Conservation (phyloP, 2,113 vertebrate genomes). For the Paraplagusia blochii region DNA sequence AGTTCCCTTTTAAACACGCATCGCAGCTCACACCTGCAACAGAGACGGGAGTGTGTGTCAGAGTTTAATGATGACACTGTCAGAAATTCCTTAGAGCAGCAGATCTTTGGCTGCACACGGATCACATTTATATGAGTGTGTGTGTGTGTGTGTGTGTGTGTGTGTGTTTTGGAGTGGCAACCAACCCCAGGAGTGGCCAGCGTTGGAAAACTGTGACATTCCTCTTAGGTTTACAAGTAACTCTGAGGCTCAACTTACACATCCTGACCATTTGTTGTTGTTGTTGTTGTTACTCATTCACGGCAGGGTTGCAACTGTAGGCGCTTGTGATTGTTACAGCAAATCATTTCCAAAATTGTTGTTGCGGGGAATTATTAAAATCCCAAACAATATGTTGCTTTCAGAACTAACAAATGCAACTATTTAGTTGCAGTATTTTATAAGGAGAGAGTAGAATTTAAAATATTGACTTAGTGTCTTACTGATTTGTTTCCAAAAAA, state of each 20-base stretch:
- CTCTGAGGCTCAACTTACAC: constrained; percentile 8
- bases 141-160: no score
- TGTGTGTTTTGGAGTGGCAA: constrained; percentile 49
- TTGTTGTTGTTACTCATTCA: constrained; percentile 14
- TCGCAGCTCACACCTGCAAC: constrained; percentile 98
- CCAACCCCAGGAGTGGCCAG: constrained; percentile 37
- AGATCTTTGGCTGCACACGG: constrained; percentile 5
- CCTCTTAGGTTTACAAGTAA: constrained; percentile 26
- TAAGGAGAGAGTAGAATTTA: no score
- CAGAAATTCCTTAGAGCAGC: constrained; percentile 30
- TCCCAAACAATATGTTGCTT: no score
- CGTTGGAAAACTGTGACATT: constrained; percentile 42
- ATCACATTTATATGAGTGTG: constrained; percentile 32
- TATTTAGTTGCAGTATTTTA: no score
- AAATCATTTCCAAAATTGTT: no score
- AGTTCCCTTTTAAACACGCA: constrained; percentile 99
- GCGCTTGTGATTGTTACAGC: no score
- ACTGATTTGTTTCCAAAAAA: no score
- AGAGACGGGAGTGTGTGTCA: constrained; percentile 4
- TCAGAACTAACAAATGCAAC: no score
- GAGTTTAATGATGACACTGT: constrained; percentile 23
- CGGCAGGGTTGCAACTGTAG: neutral
- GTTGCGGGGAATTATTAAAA: no score
- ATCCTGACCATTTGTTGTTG: constrained; percentile 1
- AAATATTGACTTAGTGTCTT: no score